Evolutionary conservation across 1,140 invertebrate species (phyloP), one percentile per base, ranked within the genome.

Genomic region (Macrocentrus cingulum): DNA sequence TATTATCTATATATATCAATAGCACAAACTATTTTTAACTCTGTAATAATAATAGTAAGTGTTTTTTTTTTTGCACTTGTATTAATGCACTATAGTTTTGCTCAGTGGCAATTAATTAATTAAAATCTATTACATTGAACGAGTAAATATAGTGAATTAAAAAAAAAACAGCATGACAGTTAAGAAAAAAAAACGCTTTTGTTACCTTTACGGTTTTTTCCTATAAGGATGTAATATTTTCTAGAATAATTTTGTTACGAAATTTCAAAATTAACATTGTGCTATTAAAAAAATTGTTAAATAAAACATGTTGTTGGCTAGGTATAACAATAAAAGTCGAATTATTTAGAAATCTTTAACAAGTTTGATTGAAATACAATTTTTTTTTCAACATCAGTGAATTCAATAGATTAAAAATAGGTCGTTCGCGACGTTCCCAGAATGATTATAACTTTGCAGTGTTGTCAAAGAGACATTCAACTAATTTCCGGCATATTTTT

Each of bases 401-500:
- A 48, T 48, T 23, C 20, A 48, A 16, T 48, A 23, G 20, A 8
- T 45, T n/a, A n/a, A 32, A 34, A 49, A 22, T 49, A 34, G 25
- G 46, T 34, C 46, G 19, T 25, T 23, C 19, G 36, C 18, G 46
- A 32, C 23, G 13, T 49, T 32, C 25, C 15, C 23, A 18, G 25
- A 32, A 39, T 32, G n/a, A 34, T 34, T n/a, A n/a, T 49, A 16
- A 32, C 7, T 49, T 49, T 16, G n/a, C 36, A 13, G 13, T 23
- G 18, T 29, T 29, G 25, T 29, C 25, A 29, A 48, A 48, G 45
- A 48, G 29, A 15, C 45, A 9, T 25, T 23, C 13, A 19, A 7
- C 15, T 49, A 49, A 49, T 49, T 49, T 49, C 46, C 46, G 46
- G 46, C 25, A 16, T 34, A 15, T 39, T 39, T 39, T 39, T 29